These are phyloP conservation scores for Leptopterna dolabrata DNA, from an alignment of 2,888 invertebrate species.

Conservation along the genomic window DNA sequence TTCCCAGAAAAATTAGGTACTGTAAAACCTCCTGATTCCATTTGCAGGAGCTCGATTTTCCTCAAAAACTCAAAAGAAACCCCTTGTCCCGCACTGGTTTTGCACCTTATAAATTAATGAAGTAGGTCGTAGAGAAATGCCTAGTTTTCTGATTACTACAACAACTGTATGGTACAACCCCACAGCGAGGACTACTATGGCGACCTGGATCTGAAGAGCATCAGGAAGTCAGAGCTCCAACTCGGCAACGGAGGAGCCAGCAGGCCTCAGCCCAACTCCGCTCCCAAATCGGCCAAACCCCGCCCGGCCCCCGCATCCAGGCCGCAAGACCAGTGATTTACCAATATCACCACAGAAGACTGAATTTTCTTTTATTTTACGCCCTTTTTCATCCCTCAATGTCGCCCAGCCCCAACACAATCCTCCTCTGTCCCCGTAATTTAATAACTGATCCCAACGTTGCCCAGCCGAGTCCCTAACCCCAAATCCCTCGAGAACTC, in stretches of 20 bases:
- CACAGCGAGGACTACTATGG: slow-evolving; percentile 97
- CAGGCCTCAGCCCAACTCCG: slow-evolving; percentile 69
- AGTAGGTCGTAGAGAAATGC: neutral
- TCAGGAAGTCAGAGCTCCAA: slow-evolving; percentile 92
- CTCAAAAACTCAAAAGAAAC: too few relatives aligned
- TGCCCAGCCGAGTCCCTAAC: neutral
- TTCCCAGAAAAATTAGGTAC: too few relatives aligned
- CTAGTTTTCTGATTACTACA: neutral
- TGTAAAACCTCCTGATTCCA: too few relatives aligned
- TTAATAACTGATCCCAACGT: slow-evolving; percentile 31
- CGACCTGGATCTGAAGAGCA: slow-evolving; percentile 93
- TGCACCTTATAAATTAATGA: too few relatives aligned
- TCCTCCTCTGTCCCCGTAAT: slow-evolving; percentile 28
- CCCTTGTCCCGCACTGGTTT: too few relatives aligned
- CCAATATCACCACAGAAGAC: slow-evolving; percentile 44
- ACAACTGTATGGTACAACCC: neutral
- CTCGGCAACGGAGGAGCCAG: slow-evolving; percentile 78
- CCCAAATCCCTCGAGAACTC: neutral
- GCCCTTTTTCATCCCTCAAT: neutral
- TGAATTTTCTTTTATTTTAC: slow-evolving; percentile 37
- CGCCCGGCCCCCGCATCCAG: slow-evolving; percentile 64
- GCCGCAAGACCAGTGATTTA: slow-evolving; percentile 62
- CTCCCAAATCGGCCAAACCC: slow-evolving; percentile 64
- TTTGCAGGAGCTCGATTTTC: too few relatives aligned
- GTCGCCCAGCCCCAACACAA: neutral